Percentiles rank a stretch among this genome's conserved stretches.
Evolutionary conservation across 2,888 invertebrate species (phyloP).

Genomic region (Aporophyla lueneburgensis): DNA sequence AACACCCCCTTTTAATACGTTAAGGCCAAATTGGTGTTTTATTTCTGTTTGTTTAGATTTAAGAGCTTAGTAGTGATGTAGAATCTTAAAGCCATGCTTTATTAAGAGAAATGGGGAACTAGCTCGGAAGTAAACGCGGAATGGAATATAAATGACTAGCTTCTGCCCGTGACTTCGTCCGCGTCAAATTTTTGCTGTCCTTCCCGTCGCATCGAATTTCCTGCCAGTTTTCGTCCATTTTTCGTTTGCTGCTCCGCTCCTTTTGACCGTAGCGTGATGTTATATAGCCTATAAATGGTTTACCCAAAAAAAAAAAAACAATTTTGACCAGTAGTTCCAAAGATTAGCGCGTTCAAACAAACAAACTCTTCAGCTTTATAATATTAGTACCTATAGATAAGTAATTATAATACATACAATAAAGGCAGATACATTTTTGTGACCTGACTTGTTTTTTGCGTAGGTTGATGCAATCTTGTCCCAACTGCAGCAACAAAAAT

Average conservation of each 20-base stretch:
- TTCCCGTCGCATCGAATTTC: too few species aligned
- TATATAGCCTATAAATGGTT: too few species aligned
- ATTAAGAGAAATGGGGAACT: background rate
- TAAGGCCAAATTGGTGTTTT: conserved; percentile 45
- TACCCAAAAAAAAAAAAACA: too few species aligned
- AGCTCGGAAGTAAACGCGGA: background rate
- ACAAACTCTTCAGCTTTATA: too few species aligned
- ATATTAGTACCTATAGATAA: too few species aligned
- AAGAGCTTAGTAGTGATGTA: background rate
- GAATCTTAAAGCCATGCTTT: background rate
- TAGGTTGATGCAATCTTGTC: background rate
- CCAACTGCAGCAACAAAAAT: background rate
- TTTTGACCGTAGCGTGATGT: too few species aligned
- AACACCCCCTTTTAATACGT: conserved; percentile 47
- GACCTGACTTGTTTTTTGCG: background rate
- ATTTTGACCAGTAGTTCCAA: too few species aligned
- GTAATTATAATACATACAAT: background rate
- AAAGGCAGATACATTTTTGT: background rate
- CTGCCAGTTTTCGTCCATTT: too few species aligned
- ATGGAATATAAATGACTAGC: background rate
- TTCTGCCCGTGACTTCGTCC: too few species aligned
- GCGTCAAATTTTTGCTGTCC: too few species aligned
- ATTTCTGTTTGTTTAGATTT: conserved; percentile 31
- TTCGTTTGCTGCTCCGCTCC: too few species aligned
- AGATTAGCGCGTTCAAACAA: too few species aligned